Conservation (phyloP, 2,888 invertebrate species). For the Athalia cordata region DNA sequence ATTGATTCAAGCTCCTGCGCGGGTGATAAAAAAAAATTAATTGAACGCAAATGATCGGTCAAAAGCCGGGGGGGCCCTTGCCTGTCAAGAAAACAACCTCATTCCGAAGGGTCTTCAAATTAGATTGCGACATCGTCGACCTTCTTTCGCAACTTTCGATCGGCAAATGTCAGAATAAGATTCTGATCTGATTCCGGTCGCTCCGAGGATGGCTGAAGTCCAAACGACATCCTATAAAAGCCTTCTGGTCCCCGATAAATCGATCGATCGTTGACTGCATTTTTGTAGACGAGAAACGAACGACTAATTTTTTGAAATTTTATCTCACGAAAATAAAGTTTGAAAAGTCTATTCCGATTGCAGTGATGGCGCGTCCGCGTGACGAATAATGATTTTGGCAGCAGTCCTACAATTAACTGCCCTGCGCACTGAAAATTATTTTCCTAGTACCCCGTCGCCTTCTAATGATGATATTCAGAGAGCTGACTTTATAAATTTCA, state of each 20-base stretch:
- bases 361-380: no score
- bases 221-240: conserved; percentile 49
- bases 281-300: background rate
- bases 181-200: conserved; percentile 43
- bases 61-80: background rate
- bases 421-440: no score
- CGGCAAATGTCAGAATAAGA: conserved; percentile 52
- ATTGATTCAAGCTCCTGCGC: background rate
- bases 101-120: conserved; percentile 5
- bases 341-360: no score
- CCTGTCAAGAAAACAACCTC: conserved; percentile 27
- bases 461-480: background rate
- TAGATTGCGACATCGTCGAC: conserved; percentile 33
- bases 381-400: no score
- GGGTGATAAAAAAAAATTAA: background rate
- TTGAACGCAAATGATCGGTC: conserved; percentile 8
- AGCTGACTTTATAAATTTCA: background rate
- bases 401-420: no score
- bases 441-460: no score
- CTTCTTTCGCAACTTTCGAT: conserved; percentile 48
- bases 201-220: conserved; percentile 55
- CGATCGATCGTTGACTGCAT: conserved; percentile 9
- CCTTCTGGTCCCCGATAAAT: conserved; percentile 4
- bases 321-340: no score
- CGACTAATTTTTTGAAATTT: background rate